Percentiles rank a stretch among this genome's conserved stretches.
phyloP scores from a whole-genome alignment of 2,797 vertebrate genomes.

The Gallirallus australis region DNA sequence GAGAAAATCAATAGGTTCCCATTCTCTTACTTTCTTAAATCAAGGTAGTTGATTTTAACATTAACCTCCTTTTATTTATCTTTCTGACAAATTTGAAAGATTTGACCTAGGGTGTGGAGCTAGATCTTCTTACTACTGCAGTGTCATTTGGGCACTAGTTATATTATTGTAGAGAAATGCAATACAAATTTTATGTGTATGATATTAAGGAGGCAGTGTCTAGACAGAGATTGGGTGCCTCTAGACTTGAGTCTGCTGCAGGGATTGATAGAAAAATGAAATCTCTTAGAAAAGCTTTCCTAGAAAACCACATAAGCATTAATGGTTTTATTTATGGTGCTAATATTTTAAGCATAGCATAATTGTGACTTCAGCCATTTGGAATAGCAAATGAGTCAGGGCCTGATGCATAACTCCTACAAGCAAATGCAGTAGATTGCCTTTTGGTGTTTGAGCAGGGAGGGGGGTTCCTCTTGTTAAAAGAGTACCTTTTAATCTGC shows the following conservation, averaged over 20 bases:
- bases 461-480: not conserved
- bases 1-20: not conserved
- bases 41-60: not conserved
- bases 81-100: not conserved
- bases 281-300: conserved; percentile 14
- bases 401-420: not conserved
- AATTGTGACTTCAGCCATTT: conserved; percentile 31
- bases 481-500: not conserved
- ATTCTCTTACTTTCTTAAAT: not conserved
- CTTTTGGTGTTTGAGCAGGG: not conserved
- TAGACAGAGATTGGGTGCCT: conserved; percentile 11
- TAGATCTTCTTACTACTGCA: not conserved
- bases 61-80: not conserved
- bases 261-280: conserved; percentile 31
- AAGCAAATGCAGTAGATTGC: not conserved
- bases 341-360: conserved; percentile 39
- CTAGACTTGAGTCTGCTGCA: not conserved
- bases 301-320: conserved; percentile 35
- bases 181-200: not conserved
- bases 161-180: not conserved
- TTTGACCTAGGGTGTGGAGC: not conserved
- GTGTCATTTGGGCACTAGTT: not conserved
- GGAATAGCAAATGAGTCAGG: not conserved
- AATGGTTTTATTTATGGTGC: conserved; percentile 7
- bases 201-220: not conserved